Base-by-base conservation (phyloP, 2,113 vertebrate species). In the Micronycteris hirsuta region DNA sequence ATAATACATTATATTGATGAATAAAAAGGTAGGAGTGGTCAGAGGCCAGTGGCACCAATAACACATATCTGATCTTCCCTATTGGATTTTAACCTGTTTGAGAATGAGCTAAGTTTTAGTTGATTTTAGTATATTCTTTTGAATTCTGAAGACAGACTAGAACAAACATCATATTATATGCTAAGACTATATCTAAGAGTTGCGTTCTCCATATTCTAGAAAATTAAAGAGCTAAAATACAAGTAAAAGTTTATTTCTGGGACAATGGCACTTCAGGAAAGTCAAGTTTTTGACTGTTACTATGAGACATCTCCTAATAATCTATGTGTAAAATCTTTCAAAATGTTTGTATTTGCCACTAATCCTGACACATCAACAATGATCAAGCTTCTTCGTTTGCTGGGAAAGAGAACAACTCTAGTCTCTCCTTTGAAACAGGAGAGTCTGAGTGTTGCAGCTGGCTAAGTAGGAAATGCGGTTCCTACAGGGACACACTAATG, bases 151-250 rank as follows among this genome's bases (percentile, higher is more conserved):
- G 68, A 95, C 45, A 92, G 95, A 91, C 65, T 6, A 92, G 84
- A 97, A 82, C 20, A 96, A 4, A 95, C 56, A 74, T 0, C 5
- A 36, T 33, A 67, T 58, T 91, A 80, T 71, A 54, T 15, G 56
- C 54, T 86, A 84, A 93, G 58, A 96, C 4, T 78, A 31, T 52
- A 89, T 78, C 63, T 80, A 80, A 52, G 96, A 88, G 58, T 67
- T 33, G 14, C 80, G 88, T 96, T 95, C 96, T 92, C 95, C 71
- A 92, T 92, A 56, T 88, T 84, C 33, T 71, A 68, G 36, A 85
- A 94, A 91, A 83, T 81, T 89, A 94, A 95, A 80, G 13, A 86
- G 94, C 67, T 97, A 86, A 97, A 86, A 95, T 16, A 77, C 36
- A 89, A 76, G 41, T 68, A 93, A 70, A 41, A 89, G 78, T 5